Evolutionary conservation across 1,140 invertebrate species (phyloP).

Genomic region (Oreohelix idahoensis): DNA sequence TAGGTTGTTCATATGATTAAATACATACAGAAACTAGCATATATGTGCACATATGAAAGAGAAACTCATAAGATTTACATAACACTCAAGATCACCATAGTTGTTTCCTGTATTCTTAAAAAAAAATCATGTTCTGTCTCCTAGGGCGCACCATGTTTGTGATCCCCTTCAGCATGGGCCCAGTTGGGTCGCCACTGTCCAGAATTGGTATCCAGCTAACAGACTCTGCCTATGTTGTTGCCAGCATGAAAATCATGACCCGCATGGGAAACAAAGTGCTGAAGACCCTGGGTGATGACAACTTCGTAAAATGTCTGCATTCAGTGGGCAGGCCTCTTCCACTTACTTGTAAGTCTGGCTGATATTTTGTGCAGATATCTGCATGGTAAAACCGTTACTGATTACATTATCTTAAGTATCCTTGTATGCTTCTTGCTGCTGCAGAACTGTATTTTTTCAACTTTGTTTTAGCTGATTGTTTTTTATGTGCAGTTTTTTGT

Average conservation of each 20-base stretch:
- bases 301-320: slow-evolving; percentile 86
- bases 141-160: slow-evolving; percentile 97
- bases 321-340: slow-evolving; percentile 83
- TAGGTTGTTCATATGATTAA: no score
- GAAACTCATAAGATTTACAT: no score
- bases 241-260: slow-evolving; percentile 99
- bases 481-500: no score
- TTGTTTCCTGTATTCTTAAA: no score
- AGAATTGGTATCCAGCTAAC: slow-evolving; percentile 98
- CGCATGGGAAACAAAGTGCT: slow-evolving; percentile 85
- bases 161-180: slow-evolving; percentile 99
- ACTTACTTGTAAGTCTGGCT: slow-evolving; percentile 49
- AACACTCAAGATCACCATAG: no score
- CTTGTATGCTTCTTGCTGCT: no score
- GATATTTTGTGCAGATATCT: not conserved
- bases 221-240: slow-evolving; percentile 97
- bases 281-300: slow-evolving; percentile 68
- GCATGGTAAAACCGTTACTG: no score
- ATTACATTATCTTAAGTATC: no score
- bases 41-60: no score
- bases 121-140: not conserved
- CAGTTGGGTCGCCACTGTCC: slow-evolving; percentile 91
- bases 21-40: no score
- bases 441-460: no score
- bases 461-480: no score